These are phyloP conservation scores for Calliopum simillimum DNA, from an alignment of 2,888 invertebrate species.

Conservation along the genomic window DNA sequence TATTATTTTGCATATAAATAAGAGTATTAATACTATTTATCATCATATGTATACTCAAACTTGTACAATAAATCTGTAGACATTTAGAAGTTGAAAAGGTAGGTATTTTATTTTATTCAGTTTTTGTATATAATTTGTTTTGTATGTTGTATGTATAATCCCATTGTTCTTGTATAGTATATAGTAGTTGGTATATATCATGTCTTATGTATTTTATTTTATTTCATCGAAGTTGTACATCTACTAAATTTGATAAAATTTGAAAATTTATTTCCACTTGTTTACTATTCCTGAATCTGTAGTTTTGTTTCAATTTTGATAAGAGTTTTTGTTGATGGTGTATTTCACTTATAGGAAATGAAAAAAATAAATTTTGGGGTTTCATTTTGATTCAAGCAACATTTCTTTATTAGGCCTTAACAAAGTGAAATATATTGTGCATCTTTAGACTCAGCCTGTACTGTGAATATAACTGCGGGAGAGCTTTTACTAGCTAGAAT, in stretches of 20 bases:
- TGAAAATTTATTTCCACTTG: slow-evolving; percentile 21
- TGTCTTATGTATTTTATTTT: slow-evolving; percentile 18
- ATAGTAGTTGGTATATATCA: slow-evolving; percentile 24
- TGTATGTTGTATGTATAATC: slow-evolving; percentile 26
- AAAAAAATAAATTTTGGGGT: no score
- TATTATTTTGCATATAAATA: slow-evolving; percentile 41
- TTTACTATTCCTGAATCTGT: slow-evolving; percentile 26
- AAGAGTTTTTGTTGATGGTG: slow-evolving; percentile 6
- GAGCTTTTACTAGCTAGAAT: no score
- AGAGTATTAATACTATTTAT: slow-evolving; percentile 24
- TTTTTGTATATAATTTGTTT: slow-evolving; percentile 25
- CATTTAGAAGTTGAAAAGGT: slow-evolving; percentile 61
- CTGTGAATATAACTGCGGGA: no score
- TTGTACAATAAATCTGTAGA: slow-evolving; percentile 51
- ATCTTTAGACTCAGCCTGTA: no score
- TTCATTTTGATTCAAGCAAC: neutral
- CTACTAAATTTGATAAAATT: slow-evolving; percentile 14
- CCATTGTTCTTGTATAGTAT: slow-evolving; percentile 11
- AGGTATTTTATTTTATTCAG: slow-evolving; percentile 47
- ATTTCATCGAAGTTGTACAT: neutral
- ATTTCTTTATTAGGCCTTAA: no score
- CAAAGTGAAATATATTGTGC: no score
- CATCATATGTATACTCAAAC: slow-evolving; percentile 8
- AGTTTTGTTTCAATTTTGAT: slow-evolving; percentile 32
- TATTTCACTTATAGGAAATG: no score